phyloP scores from a whole-genome alignment of 2,113 vertebrate genomes.

The Sapajus apella region DNA sequence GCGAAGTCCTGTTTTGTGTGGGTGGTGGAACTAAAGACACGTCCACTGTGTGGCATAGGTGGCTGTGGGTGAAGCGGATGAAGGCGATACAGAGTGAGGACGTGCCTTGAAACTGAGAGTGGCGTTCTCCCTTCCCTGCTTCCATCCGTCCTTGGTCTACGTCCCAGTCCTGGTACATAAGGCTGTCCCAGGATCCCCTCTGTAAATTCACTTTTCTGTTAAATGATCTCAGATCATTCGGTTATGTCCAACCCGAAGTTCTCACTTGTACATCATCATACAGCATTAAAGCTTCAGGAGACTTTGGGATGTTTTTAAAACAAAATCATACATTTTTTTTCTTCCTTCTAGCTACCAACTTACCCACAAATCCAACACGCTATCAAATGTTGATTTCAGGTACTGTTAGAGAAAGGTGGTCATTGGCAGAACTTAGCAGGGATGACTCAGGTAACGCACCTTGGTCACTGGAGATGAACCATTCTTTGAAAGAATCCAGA shows the following conservation, averaged over 20 bases:
- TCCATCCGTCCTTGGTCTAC: fast-evolving
- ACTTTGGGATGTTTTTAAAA: not conserved
- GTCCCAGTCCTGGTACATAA: not conserved
- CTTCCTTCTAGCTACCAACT: not conserved
- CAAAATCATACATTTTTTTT: not conserved
- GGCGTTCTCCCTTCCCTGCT: not conserved
- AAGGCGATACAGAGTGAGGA: not conserved
- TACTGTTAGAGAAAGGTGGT: not conserved
- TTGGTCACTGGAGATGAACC: not conserved
- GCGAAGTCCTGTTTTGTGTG: too few relatives aligned
- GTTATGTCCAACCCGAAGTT: not conserved
- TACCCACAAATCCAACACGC: not conserved
- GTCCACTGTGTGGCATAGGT: not conserved
- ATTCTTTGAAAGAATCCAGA: not conserved
- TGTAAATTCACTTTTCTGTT: too few relatives aligned
- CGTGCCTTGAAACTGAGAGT: not conserved
- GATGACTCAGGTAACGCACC: not conserved
- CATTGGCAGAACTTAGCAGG: not conserved
- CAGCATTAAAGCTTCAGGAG: not conserved
- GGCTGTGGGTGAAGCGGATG: not conserved
- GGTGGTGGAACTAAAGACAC: not conserved
- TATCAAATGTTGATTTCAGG: not conserved
- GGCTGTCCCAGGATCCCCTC: not conserved
- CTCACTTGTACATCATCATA: not conserved
- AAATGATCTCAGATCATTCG: not conserved